Evolutionary conservation across 1,140 invertebrate species (phyloP).

Genomic region (Drosophila seguyi): DNA sequence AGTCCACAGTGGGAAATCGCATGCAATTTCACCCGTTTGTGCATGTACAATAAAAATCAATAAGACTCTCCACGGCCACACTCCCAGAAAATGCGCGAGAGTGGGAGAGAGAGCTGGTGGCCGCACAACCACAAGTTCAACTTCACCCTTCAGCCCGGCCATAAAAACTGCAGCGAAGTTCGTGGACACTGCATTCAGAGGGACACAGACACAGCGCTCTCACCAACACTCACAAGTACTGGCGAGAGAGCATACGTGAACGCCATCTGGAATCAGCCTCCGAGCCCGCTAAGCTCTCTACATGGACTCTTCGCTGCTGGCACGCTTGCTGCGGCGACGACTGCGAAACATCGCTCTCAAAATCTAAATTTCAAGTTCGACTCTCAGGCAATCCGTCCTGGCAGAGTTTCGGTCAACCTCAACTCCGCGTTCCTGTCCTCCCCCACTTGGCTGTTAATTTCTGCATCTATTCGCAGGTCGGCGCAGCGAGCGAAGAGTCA

Average conservation of each 20-base stretch:
- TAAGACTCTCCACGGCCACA: slow-evolving; percentile 45
- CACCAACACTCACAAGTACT: slow-evolving; percentile 27
- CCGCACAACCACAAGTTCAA: slow-evolving; percentile 39
- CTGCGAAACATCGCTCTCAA: slow-evolving; percentile 53
- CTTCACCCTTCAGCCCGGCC: slow-evolving; percentile 23
- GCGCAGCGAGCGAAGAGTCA: slow-evolving; percentile 34
- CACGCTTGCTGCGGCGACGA: neutral
- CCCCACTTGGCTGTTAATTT: slow-evolving; percentile 39
- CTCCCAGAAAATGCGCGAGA: slow-evolving; percentile 5
- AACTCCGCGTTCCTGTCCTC: neutral
- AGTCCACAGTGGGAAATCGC: slow-evolving; percentile 19
- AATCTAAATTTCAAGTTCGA: slow-evolving; percentile 83
- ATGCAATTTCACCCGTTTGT: slow-evolving; percentile 36
- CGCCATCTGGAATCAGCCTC: slow-evolving; percentile 24
- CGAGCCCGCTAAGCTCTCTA: slow-evolving; percentile 35
- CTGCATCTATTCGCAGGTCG: slow-evolving; percentile 47
- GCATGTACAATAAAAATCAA: slow-evolving; percentile 59
- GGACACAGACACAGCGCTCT: slow-evolving; percentile 4
- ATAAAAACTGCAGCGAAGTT: slow-evolving; percentile 31
- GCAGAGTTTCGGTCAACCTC: slow-evolving; percentile 39
- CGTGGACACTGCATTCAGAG: slow-evolving; percentile 23
- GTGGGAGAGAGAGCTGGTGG: slow-evolving; percentile 22
- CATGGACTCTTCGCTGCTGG: slow-evolving; percentile 29
- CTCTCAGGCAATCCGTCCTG: slow-evolving; percentile 59
- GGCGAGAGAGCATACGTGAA: slow-evolving; percentile 4